These are phyloP conservation scores for Polylopha cassiicola DNA, from an alignment of 2,888 invertebrate species.

Conservation along the genomic window DNA sequence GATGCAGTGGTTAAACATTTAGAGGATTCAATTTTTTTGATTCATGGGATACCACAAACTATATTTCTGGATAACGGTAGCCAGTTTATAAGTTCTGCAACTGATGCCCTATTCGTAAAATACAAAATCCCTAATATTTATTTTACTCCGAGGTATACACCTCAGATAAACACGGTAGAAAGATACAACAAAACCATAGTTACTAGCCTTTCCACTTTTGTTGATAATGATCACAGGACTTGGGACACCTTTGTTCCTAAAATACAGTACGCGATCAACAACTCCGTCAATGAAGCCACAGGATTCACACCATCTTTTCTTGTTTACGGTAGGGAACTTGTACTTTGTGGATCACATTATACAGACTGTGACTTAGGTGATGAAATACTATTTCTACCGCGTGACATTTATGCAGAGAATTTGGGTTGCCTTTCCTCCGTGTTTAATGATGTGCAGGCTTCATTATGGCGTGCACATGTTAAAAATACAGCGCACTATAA, in stretches of 20 bases:
- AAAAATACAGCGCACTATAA: conserved; percentile 26
- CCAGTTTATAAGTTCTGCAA: conserved; percentile 7
- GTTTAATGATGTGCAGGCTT: conserved; percentile 25
- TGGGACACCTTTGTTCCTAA: conserved; percentile 19
- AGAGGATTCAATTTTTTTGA: conserved; percentile 8
- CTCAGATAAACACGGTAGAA: conserved; percentile 22
- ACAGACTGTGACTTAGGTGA: conserved; percentile 10
- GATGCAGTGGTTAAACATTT: not conserved
- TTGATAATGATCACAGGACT: conserved; percentile 17
- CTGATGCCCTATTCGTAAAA: not conserved
- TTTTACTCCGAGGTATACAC: conserved; percentile 15
- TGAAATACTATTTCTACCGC: conserved; percentile 22
- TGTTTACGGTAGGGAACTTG: conserved; percentile 23
- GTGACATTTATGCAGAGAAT: no score
- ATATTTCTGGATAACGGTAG: conserved; percentile 13
- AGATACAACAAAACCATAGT: conserved; percentile 21
- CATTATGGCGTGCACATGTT: conserved; percentile 21
- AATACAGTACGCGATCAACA: conserved; percentile 24
- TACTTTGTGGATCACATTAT: conserved; percentile 23
- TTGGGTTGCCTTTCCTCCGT: conserved; percentile 18
- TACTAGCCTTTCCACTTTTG: conserved; percentile 11
- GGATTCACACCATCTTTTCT: conserved; percentile 25
- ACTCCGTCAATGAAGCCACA: conserved; percentile 22
- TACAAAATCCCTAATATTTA: conserved; percentile 11
- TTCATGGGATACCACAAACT: conserved; percentile 14